A percentile compares a stretch with the other conserved stretches of the same genome.
phyloP scores from a whole-genome alignment of 2,888 invertebrate species.

The Uropetala carovei region DNA sequence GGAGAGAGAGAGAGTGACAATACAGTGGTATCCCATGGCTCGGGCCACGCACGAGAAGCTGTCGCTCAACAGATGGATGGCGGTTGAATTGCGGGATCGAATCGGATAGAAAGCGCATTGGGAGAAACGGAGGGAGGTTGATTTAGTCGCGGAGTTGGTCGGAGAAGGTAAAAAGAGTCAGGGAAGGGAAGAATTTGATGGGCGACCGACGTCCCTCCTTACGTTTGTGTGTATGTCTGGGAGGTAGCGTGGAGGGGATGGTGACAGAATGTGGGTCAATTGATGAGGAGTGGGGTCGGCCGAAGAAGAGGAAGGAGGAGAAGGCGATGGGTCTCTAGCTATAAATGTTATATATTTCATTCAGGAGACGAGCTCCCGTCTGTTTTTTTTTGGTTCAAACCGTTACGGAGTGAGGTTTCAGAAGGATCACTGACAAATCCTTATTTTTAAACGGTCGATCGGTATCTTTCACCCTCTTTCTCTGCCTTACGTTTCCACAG shows the following conservation, averaged over 20 bases:
- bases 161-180: no score
- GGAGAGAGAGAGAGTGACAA: background rate
- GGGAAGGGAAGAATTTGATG: background rate
- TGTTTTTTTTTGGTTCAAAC: background rate
- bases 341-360: background rate
- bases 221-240: background rate
- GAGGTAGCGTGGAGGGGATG: background rate
- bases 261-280: conserved; percentile 1
- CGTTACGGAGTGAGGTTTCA: background rate
- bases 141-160: no score
- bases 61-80: conserved; percentile 29
- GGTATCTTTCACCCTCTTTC: background rate
- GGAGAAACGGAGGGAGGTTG: no score
- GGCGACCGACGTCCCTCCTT: background rate
- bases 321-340: background rate
- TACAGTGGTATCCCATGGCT: background rate
- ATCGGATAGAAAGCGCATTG: background rate
- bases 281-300: background rate
- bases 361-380: background rate
- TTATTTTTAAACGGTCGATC: background rate
- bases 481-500: background rate
- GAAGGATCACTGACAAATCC: background rate
- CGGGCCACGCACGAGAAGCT: conserved; percentile 9
- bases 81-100: background rate
- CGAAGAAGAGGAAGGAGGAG: background rate